Percentiles rank a stretch among this genome's conserved stretches.
Evolutionary conservation across 2,113 vertebrate genomes (phyloP).

Genomic region (Hirundichthys speculiger): DNA sequence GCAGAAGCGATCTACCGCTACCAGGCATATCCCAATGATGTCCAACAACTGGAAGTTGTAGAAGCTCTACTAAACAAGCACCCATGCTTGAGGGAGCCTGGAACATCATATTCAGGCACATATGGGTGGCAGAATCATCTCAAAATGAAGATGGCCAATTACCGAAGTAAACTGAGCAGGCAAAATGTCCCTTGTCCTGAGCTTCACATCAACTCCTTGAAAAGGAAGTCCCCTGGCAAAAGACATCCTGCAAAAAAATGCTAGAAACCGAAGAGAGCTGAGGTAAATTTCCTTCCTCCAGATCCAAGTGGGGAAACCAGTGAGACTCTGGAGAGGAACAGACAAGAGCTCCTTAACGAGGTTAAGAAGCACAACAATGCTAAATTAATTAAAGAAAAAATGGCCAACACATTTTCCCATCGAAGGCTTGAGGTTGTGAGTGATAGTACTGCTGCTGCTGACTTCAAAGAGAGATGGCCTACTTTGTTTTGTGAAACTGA

Average conservation of each 20-base stretch:
- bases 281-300: conserved; percentile 56
- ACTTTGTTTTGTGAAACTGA: conserved; percentile 21
- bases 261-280: conserved; percentile 51
- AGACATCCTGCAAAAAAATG: conserved; percentile 50
- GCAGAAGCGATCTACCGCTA: conserved; percentile 4
- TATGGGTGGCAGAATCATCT: conserved; percentile 10
- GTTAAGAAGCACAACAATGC: not conserved
- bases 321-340: conserved; percentile 6
- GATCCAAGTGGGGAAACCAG: conserved; percentile 48
- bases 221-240: conserved; percentile 46
- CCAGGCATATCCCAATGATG: not conserved
- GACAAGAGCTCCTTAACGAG: not conserved
- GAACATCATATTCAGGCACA: conserved; percentile 2
- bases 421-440: not conserved
- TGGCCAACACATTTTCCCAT: conserved; percentile 11
- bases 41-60: conserved; percentile 2
- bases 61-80: conserved; percentile 13
- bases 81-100: conserved; percentile 6
- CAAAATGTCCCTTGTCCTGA: conserved; percentile 39
- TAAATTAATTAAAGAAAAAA: conserved; percentile 5
- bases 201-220: conserved; percentile 45
- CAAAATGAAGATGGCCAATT: conserved; percentile 2
- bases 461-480: conserved; percentile 16
- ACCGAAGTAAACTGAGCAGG: not conserved
- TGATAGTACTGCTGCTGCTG: not conserved